These are phyloP conservation scores for Oikopleura dioica DNA, from an alignment of 23 tunicate genomes.

Conservation along the genomic window DNA sequence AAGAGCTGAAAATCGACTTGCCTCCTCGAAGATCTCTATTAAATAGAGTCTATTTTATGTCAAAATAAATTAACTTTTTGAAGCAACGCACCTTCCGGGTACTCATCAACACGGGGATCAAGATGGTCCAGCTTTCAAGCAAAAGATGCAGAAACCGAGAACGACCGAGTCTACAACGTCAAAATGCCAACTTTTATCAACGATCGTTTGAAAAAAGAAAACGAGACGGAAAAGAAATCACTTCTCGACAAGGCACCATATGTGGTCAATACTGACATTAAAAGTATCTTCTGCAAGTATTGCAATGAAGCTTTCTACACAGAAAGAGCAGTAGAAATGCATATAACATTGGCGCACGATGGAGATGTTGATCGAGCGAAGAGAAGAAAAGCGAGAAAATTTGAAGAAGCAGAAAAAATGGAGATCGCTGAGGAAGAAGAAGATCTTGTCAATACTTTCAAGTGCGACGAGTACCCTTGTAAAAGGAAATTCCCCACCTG, in stretches of 20 bases:
- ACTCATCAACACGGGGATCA: too few relatives aligned
- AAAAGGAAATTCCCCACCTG: background rate
- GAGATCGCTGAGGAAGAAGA: background rate
- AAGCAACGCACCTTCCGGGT: too few relatives aligned
- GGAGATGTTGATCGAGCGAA: background rate
- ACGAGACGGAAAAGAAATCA: background rate
- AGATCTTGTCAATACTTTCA: background rate
- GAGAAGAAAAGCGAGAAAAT: background rate
- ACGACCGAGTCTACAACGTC: conserved; percentile 2
- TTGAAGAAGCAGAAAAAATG: background rate
- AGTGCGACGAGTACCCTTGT: background rate
- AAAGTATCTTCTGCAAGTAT: background rate
- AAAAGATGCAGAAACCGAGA: background rate
- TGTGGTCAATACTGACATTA: background rate
- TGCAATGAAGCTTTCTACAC: background rate
- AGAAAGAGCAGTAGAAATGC: background rate
- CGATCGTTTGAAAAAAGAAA: background rate
- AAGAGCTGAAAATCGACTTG: too few relatives aligned
- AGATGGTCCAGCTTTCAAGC: background rate
- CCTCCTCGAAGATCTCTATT: too few relatives aligned
- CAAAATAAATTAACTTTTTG: too few relatives aligned
- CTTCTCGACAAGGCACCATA: too few relatives aligned
- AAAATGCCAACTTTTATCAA: conserved; percentile 4
- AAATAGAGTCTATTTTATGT: too few relatives aligned
- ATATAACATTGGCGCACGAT: background rate